Evolutionary conservation across 2,113 vertebrate genomes (phyloP).

Genomic region (Engraulis encrasicolus): DNA sequence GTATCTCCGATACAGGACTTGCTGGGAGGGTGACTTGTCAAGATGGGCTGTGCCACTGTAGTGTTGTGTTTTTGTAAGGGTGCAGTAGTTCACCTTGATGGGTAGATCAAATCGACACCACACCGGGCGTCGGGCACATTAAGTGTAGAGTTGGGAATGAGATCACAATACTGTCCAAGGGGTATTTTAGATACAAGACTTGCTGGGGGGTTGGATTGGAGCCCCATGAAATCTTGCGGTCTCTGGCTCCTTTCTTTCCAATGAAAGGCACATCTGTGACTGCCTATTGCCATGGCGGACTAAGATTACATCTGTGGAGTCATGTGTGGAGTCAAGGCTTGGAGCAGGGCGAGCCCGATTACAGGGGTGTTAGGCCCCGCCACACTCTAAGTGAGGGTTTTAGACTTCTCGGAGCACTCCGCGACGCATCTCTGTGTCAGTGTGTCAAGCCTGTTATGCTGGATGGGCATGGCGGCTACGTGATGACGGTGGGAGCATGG

Average conservation of each 20-base stretch:
- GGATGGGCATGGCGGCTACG: not conserved
- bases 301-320: slow-evolving; percentile 42
- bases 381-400: slow-evolving; percentile 68
- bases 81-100: too few relatives aligned
- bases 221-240: not conserved
- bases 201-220: not conserved
- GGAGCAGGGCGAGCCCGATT: slow-evolving; percentile 64
- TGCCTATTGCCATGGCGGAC: slow-evolving; percentile 27
- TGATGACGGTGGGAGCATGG: not conserved
- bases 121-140: not conserved
- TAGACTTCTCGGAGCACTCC: slow-evolving; percentile 68
- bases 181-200: not conserved
- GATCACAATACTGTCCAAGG: not conserved
- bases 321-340: slow-evolving; percentile 53
- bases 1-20: too few relatives aligned
- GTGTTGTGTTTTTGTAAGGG: too few relatives aligned
- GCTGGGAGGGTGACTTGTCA: too few relatives aligned
- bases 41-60: too few relatives aligned
- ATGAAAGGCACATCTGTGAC: slow-evolving; percentile 24
- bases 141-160: not conserved
- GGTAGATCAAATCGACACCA: too few relatives aligned
- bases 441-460: slow-evolving; percentile 47
- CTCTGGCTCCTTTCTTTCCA: not conserved
- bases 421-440: slow-evolving; percentile 53
- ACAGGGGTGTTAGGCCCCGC: slow-evolving; percentile 71